Evolutionary conservation across 2,888 invertebrate species (phyloP).

Genomic region (Dicyrtomina minuta): DNA sequence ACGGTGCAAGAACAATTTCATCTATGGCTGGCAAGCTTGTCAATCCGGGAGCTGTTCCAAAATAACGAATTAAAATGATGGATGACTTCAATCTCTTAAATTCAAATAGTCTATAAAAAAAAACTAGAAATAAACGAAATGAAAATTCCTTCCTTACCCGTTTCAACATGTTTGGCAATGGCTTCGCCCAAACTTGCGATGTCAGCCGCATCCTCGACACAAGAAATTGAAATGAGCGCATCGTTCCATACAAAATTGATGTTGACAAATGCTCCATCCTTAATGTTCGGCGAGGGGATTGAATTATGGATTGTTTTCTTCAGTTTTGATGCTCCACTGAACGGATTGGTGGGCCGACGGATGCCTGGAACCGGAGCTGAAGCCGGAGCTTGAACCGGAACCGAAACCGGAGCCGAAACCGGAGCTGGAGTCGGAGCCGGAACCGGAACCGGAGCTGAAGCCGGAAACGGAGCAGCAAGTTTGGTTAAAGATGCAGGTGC

Average conservation of each 20-base stretch:
- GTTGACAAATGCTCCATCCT: background rate
- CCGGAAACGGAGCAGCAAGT: too few species aligned
- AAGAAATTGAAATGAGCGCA: background rate
- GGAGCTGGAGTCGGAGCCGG: too few species aligned
- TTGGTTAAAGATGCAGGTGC: too few species aligned
- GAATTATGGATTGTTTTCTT: background rate
- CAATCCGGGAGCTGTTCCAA: background rate
- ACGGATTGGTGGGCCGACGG: too few species aligned
- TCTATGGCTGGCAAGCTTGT: background rate
- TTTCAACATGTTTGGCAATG: background rate
- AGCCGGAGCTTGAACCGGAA: too few species aligned
- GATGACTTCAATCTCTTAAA: too few species aligned
- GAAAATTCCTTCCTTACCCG: background rate
- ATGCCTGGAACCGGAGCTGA: too few species aligned
- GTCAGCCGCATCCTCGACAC: background rate
- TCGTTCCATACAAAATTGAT: constrained; percentile 2
- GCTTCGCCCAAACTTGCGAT: background rate
- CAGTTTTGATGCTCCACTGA: background rate
- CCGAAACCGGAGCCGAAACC: too few species aligned
- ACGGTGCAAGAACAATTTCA: constrained; percentile 3
- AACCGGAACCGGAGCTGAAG: too few species aligned
- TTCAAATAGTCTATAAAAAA: too few species aligned
- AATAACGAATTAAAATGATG: too few species aligned
- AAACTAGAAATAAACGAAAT: background rate
- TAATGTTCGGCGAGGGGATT: background rate